Evolutionary conservation across 2,888 invertebrate species (phyloP).

Genomic region (Dicycla oo): DNA sequence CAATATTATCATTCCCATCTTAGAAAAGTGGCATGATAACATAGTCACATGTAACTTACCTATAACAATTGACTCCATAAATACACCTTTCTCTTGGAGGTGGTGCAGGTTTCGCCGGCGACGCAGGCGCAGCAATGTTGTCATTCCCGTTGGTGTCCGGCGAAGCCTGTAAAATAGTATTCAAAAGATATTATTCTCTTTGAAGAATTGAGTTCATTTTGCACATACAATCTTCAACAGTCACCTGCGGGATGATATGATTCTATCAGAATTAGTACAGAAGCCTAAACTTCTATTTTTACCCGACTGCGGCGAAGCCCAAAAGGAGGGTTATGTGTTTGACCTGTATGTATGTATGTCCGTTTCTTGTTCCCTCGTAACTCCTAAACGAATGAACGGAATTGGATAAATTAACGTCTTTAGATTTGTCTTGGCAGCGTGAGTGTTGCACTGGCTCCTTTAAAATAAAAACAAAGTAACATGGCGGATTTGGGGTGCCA

Average conservation of each 20-base stretch:
- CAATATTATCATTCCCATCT: neutral
- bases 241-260: neutral
- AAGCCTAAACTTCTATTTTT: too few relatives aligned
- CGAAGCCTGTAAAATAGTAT: conserved; percentile 47
- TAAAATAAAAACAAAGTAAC: too few relatives aligned
- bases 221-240: neutral
- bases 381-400: too few relatives aligned
- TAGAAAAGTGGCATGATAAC: neutral
- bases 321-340: too few relatives aligned
- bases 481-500: too few relatives aligned
- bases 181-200: neutral
- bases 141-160: conserved; percentile 40
- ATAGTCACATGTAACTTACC: conserved; percentile 77
- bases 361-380: too few relatives aligned
- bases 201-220: neutral
- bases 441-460: too few relatives aligned
- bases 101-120: conserved; percentile 38
- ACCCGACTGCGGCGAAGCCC: too few relatives aligned
- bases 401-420: too few relatives aligned
- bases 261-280: too few relatives aligned
- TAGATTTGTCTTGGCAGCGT: too few relatives aligned
- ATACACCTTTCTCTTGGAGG: conserved; percentile 89
- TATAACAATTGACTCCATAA: conserved; percentile 92
- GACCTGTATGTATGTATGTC: too few relatives aligned
- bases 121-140: conserved; percentile 26